Evolutionary conservation across 1,140 invertebrate genomes (phyloP).

Genomic region (Plutomurus gul): DNA sequence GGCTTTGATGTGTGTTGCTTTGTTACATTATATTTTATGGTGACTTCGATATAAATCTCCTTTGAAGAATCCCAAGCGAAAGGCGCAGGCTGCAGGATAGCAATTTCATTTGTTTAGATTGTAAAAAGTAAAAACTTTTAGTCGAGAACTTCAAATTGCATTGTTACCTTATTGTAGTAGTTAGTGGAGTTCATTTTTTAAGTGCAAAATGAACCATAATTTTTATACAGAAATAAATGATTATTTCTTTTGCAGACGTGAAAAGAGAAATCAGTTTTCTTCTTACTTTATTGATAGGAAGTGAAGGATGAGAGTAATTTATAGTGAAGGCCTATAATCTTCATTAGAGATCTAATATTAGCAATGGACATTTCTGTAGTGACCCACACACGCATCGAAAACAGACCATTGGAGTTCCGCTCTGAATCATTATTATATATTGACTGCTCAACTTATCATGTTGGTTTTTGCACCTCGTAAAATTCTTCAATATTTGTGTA

Average conservation of each 20-base stretch:
- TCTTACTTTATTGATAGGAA: neutral
- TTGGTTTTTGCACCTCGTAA: neutral
- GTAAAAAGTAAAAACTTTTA: too few species aligned
- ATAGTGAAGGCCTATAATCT: neutral
- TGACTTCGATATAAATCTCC: too few species aligned
- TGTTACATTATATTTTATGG: neutral
- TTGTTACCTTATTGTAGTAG: too few species aligned
- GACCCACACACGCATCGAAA: too few species aligned
- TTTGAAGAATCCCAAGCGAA: neutral
- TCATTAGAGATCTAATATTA: neutral
- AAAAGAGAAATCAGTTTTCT: conserved; percentile 9
- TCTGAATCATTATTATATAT: conserved; percentile 8
- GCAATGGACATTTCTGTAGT: neutral
- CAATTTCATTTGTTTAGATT: too few species aligned
- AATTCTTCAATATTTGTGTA: neutral
- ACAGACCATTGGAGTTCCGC: neutral
- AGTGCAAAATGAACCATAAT: too few species aligned
- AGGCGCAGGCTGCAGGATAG: too few species aligned
- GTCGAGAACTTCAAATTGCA: too few species aligned
- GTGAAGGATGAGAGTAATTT: neutral
- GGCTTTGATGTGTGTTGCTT: neutral
- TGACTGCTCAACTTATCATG: neutral
- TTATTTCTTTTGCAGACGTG: neutral
- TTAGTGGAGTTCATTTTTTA: too few species aligned
- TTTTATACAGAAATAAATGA: too few species aligned